Base-by-base conservation (phyloP, 2,113 vertebrate genomes). In the Colius striatus region DNA sequence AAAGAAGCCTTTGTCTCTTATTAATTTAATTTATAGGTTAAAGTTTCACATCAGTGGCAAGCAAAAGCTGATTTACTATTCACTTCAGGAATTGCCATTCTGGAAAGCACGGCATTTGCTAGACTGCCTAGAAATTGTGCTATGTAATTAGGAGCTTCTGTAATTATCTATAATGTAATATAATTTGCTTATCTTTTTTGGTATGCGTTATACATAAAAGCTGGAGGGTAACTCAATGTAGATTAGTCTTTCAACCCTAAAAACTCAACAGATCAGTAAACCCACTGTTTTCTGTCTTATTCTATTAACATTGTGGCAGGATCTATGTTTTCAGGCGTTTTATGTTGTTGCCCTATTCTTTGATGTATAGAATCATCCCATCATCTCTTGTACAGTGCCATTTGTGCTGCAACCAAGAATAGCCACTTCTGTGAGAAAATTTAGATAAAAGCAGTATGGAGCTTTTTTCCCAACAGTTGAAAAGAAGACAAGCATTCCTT, bases 1-100 rank as follows among this genome's bases (percentile, higher is more conserved):
- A 96, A 97, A 96, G 97, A 16, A 93, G 92, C 92, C 97, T 98
- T 98, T 98, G 97, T 98, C 95, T 96, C 67, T 63, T 80, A 80
- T 91, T 97, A 95, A 97, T 96, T 97, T 97, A 97, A 97, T 97
- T 97, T 97, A 95, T 97, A 97, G 95, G 96, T 96, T 95, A 96
- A 96, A 96, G 96, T 97, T 97, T 97, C 91, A 85, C 76, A 96
- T 96, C 89, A 71, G 85, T 90, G 93, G 96, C 94, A 89, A 92
- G 95, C 84, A 85, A 90, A 91, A 83, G 95, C 96, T 95, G 96
- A 96, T 97, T 95, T 94, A 95, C 89, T 76, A 17, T 70, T 93
- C 78, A 32, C 93, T 95, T 89, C 87, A 91, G 95, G 96, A 96
- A 79, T n/a, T 68, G 92, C 78, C 12, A 27, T 58, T 92, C 90